Conservation (phyloP, 2,797 vertebrate genomes). For the Sus cebifrons region DNA sequence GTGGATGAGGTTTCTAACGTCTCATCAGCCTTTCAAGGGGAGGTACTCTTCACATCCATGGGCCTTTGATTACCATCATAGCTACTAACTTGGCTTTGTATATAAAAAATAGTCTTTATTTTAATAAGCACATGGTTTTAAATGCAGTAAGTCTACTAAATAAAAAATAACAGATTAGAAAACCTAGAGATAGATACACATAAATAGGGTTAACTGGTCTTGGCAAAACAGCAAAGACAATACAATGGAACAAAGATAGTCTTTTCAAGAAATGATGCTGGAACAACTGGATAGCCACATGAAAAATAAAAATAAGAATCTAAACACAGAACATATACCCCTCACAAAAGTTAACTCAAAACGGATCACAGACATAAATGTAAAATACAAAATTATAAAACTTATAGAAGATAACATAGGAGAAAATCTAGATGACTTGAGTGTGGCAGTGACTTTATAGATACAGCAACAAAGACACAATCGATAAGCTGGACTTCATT, state of each 20-base stretch:
- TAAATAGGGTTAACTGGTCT: background rate
- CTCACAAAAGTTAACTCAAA: background rate
- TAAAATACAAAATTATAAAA: no score
- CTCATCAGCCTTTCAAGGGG: background rate
- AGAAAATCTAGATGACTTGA: no score
- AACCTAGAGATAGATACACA: background rate
- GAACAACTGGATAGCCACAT: background rate
- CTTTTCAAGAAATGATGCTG: no score
- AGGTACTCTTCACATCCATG: background rate
- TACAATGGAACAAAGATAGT: background rate
- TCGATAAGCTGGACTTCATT: background rate
- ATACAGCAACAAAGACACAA: no score
- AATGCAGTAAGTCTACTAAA: background rate
- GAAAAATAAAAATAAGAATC: background rate
- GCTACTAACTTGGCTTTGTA: background rate
- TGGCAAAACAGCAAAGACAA: background rate
- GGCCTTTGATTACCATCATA: background rate
- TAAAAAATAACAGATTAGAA: slow-evolving; percentile 35
- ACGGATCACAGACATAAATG: no score
- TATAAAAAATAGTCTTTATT: background rate
- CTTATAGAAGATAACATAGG: no score
- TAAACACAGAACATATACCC: background rate
- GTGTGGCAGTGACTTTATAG: no score
- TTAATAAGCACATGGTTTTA: background rate
- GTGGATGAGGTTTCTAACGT: background rate